Conservation (phyloP, 2,888 invertebrate species). For the Hemithea aestivaria region DNA sequence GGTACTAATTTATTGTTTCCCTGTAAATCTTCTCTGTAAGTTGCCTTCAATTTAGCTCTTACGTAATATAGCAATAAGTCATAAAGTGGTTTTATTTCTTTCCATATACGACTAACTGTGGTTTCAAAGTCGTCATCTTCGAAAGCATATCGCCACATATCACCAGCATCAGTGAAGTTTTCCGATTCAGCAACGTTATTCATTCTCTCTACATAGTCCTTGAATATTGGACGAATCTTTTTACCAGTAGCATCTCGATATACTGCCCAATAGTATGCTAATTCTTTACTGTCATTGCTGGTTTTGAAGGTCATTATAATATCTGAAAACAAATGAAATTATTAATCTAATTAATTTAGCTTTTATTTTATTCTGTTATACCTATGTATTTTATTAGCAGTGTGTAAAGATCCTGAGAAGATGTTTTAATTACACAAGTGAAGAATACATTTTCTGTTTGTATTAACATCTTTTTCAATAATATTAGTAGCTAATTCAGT, state of each 20-base stretch:
- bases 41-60: slow-evolving; percentile 68
- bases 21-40: slow-evolving; percentile 68
- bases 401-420: no score
- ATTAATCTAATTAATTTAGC: no score
- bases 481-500: no score
- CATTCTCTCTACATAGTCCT: slow-evolving; percentile 79
- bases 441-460: not conserved
- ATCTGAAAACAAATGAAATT: slow-evolving; percentile 41
- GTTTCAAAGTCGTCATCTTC: slow-evolving; percentile 61
- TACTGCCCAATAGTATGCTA: slow-evolving; percentile 81
- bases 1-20: slow-evolving; percentile 79
- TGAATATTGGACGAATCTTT: slow-evolving; percentile 79
- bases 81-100: slow-evolving; percentile 82
- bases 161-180: slow-evolving; percentile 66
- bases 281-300: slow-evolving; percentile 79
- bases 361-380: no score
- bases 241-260: slow-evolving; percentile 83
- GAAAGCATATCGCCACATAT: slow-evolving; percentile 68
- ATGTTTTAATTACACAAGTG: not conserved
- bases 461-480: slow-evolving; percentile 4
- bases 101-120: slow-evolving; percentile 75
- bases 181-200: slow-evolving; percentile 81
- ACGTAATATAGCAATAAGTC: slow-evolving; percentile 82
- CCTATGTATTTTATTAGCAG: no score
- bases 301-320: slow-evolving; percentile 62